phyloP scores from a whole-genome alignment of 2,113 vertebrate species.

The Saccopteryx leptura region DNA sequence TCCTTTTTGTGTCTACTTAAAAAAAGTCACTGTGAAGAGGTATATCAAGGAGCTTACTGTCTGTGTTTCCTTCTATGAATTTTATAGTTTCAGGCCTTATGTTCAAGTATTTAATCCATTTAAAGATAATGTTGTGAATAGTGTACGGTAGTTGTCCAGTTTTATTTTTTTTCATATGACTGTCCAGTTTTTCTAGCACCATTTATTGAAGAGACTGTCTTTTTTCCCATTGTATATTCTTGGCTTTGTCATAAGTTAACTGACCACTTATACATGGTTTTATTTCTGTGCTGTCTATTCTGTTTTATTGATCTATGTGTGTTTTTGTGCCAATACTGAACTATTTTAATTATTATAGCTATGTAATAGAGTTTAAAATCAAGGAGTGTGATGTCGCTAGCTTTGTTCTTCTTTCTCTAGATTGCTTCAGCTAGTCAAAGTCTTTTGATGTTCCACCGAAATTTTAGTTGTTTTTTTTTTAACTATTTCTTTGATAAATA shows the following conservation, averaged over 20 bases:
- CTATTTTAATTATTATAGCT: too few species aligned
- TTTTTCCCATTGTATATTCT: too few species aligned
- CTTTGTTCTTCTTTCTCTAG: neutral
- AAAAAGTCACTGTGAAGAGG: neutral
- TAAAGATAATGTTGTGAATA: neutral
- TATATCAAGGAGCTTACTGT: neutral
- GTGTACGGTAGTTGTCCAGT: neutral
- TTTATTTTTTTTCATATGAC: neutral
- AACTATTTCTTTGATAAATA: neutral
- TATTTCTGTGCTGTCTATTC: too few species aligned
- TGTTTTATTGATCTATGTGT: too few species aligned
- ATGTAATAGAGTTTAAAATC: too few species aligned
- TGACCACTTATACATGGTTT: too few species aligned
- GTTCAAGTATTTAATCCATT: neutral
- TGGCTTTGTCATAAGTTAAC: too few species aligned
- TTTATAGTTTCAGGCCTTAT: neutral
- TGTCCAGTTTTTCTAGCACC: too few species aligned
- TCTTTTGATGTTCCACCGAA: neutral
- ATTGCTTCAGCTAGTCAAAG: neutral
- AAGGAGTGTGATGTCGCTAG: too few species aligned
- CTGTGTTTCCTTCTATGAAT: neutral
- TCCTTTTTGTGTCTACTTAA: neutral
- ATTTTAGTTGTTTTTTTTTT: neutral
- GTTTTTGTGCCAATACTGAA: too few species aligned
- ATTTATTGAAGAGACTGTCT: too few species aligned